Evolutionary conservation across 2,888 invertebrate genomes (phyloP).

Genomic region (Drosophila maculinotata): DNA sequence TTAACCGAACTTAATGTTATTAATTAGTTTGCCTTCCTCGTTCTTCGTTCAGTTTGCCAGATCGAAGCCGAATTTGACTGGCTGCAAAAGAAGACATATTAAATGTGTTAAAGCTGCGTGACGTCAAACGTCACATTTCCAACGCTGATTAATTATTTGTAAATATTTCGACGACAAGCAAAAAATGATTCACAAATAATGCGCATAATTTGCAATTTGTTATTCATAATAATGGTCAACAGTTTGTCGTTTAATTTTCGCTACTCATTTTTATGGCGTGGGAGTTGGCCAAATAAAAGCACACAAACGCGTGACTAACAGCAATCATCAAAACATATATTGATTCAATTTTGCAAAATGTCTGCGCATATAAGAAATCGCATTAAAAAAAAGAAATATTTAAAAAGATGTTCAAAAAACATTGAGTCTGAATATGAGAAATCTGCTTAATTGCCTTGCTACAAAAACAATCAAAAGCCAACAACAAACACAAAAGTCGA

Average conservation of each 20-base stretch:
- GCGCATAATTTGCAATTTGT: slow-evolving; percentile 34
- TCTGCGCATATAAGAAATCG: too few relatives aligned
- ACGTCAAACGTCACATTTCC: slow-evolving; percentile 41
- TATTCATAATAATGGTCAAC: slow-evolving; percentile 29
- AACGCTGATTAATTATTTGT: slow-evolving; percentile 61
- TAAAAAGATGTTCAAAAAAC: slow-evolving; percentile 34
- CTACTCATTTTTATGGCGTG: slow-evolving; percentile 31
- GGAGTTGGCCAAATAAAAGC: slow-evolving; percentile 40
- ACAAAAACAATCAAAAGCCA: slow-evolving; percentile 20
- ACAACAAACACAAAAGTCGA: slow-evolving; percentile 34
- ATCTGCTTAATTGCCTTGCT: slow-evolving; percentile 65
- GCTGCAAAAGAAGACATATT: slow-evolving; percentile 18
- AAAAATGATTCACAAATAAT: slow-evolving; percentile 37
- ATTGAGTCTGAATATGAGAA: slow-evolving; percentile 42
- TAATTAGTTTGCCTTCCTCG: slow-evolving; percentile 65
- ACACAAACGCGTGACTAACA: slow-evolving; percentile 18
- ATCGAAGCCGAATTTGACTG: slow-evolving; percentile 35
- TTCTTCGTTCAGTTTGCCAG: slow-evolving; percentile 1
- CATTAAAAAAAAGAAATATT: slow-evolving; percentile 16
- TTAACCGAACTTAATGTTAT: slow-evolving; percentile 59
- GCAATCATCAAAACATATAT: slow-evolving; percentile 15
- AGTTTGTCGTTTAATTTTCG: slow-evolving; percentile 30
- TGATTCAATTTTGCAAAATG: slow-evolving; percentile 29
- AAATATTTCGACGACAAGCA: slow-evolving; percentile 53
- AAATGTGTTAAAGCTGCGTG: slow-evolving; percentile 22